Percentiles rank a stretch among this genome's conserved stretches.
Conservation (phyloP, 2,797 vertebrate species). For the Cossypha caffra region DNA sequence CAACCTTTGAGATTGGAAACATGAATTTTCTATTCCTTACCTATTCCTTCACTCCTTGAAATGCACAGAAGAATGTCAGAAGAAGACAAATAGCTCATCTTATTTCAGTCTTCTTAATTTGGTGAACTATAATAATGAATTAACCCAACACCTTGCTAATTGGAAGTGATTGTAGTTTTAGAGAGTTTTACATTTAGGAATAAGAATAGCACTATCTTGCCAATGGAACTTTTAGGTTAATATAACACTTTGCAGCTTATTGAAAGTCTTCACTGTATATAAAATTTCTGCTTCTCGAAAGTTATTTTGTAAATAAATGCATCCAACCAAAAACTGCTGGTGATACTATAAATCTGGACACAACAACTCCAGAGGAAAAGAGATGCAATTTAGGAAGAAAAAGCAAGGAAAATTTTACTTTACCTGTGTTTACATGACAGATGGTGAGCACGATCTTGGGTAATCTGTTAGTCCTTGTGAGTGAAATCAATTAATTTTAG, state of each 20-base stretch:
- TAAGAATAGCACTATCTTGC: background rate
- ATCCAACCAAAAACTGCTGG: background rate
- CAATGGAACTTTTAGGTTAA: background rate
- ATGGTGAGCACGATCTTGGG: conserved; percentile 52
- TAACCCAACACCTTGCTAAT: background rate
- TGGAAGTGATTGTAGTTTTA: background rate
- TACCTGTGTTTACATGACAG: conserved; percentile 38
- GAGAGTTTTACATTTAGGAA: background rate
- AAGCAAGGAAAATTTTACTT: conserved; percentile 11
- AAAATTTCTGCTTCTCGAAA: background rate
- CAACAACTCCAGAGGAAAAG: background rate
- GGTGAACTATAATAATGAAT: background rate
- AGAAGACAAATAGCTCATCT: background rate
- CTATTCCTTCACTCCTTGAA: background rate
- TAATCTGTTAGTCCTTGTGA: conserved; percentile 62
- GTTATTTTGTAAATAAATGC: background rate
- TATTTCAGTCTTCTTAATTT: background rate
- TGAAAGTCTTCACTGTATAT: background rate
- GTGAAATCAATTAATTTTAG: conserved; percentile 72
- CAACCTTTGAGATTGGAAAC: background rate
- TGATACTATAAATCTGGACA: background rate
- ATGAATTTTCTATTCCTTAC: background rate
- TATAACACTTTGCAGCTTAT: background rate
- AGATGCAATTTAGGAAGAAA: background rate
- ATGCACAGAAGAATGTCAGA: background rate